phyloP scores from a whole-genome alignment of 2,888 invertebrate genomes.

The Tanytarsus gracilentus region DNA sequence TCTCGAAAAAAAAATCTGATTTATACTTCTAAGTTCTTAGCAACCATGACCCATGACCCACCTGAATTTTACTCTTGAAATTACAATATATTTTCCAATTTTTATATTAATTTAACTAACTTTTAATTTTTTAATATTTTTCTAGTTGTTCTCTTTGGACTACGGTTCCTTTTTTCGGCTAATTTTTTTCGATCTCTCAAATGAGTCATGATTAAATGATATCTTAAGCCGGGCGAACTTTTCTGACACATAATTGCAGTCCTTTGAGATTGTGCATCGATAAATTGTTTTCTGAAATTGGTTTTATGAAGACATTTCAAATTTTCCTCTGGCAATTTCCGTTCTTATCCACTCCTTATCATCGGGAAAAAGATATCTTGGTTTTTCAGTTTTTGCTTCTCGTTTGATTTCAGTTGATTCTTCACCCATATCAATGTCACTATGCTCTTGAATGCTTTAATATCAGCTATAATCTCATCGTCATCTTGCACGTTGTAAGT shows the following conservation, averaged over 20 bases:
- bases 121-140: too few relatives aligned
- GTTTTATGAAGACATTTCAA: background rate
- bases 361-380: background rate
- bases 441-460: background rate
- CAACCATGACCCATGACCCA: too few relatives aligned
- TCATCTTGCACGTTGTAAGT: background rate
- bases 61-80: too few relatives aligned
- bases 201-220: conserved; percentile 13
- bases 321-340: background rate
- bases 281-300: background rate
- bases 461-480: background rate
- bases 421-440: background rate
- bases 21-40: too few relatives aligned
- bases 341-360: background rate
- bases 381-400: background rate
- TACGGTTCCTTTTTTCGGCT: background rate
- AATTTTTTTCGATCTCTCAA: background rate
- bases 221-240: background rate
- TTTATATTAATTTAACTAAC: too few relatives aligned
- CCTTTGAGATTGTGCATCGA: background rate
- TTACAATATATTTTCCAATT: too few relatives aligned
- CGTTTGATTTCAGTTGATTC: background rate
- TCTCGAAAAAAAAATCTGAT: too few relatives aligned
- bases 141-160: too few relatives aligned
- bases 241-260: background rate